phyloP scores from a whole-genome alignment of 2,888 invertebrate genomes.

The Cephus nigrinus region DNA sequence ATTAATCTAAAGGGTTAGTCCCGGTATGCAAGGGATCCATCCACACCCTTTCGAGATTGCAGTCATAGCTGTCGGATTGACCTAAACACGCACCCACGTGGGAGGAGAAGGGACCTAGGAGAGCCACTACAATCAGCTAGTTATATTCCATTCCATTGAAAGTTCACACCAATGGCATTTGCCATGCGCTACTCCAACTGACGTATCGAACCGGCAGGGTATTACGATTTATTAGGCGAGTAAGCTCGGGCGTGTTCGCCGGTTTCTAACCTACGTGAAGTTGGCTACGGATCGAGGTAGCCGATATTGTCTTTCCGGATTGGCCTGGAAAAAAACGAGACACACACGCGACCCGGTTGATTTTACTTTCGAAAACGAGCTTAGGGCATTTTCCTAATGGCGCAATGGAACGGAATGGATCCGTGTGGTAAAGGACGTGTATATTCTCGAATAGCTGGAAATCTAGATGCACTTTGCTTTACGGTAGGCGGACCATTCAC shows the following conservation, averaged over 20 bases:
- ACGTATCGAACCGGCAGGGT: constrained; percentile 37
- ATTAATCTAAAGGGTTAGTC: constrained; percentile 23
- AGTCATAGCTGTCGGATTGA: constrained; percentile 40
- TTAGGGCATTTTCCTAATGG: not conserved
- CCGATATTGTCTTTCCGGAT: constrained; percentile 32
- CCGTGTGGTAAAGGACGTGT: not conserved
- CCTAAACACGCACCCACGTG: constrained; percentile 46
- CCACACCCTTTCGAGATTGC: constrained; percentile 43
- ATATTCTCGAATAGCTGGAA: constrained; percentile 21
- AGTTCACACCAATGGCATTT: constrained; percentile 61
- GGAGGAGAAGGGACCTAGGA: constrained; percentile 13
- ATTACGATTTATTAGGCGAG: constrained; percentile 56
- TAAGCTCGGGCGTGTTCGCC: not conserved
- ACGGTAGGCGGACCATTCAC: constrained; percentile 52
- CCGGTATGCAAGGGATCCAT: constrained; percentile 43
- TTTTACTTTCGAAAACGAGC: not conserved
- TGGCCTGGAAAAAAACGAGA: not conserved
- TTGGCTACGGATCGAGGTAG: constrained; percentile 26
- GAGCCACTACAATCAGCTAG: not conserved
- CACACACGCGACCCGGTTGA: not conserved
- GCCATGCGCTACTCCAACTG: constrained; percentile 34
- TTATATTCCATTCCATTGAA: constrained; percentile 46
- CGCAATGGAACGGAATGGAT: not conserved
- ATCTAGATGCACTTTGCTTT: constrained; percentile 49
- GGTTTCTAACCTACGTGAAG: not conserved